phyloP scores from a whole-genome alignment of 2,797 vertebrate species.

The Delichon dasypus region DNA sequence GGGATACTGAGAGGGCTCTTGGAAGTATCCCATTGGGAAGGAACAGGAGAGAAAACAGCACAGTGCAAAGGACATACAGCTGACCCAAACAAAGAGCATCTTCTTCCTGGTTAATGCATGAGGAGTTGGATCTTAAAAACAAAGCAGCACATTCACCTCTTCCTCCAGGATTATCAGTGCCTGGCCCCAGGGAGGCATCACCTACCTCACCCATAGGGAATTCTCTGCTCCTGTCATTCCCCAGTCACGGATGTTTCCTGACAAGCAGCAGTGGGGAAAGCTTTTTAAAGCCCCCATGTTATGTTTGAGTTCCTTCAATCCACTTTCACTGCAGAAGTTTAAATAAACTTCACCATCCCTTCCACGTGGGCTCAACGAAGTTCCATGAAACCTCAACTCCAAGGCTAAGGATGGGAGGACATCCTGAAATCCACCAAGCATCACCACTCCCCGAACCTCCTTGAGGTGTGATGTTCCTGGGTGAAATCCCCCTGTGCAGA shows the following conservation, averaged over 20 bases:
- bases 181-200: not conserved
- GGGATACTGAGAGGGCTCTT: not conserved
- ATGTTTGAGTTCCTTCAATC: not conserved
- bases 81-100: not conserved
- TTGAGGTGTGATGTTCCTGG: fast-evolving
- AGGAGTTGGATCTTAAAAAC: not conserved
- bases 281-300: not conserved
- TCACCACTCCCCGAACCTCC: fast-evolving
- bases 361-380: not conserved
- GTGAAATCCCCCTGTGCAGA: fast-evolving
- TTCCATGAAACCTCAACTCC: not conserved
- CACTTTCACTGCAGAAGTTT: not conserved
- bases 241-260: fast-evolving
- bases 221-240: not conserved
- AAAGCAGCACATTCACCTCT: not conserved
- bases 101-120: not conserved
- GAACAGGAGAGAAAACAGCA: not conserved
- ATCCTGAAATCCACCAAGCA: not conserved
- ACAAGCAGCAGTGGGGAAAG: not conserved
- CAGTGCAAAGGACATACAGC: not conserved
- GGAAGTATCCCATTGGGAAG: not conserved
- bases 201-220: not conserved
- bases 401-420: fast-evolving
- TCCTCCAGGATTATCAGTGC: not conserved
- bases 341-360: not conserved